Evolutionary conservation across 2,888 invertebrate species (phyloP), one percentile per base, ranked within the genome.

Genomic region (Cheilosia variabilis): DNA sequence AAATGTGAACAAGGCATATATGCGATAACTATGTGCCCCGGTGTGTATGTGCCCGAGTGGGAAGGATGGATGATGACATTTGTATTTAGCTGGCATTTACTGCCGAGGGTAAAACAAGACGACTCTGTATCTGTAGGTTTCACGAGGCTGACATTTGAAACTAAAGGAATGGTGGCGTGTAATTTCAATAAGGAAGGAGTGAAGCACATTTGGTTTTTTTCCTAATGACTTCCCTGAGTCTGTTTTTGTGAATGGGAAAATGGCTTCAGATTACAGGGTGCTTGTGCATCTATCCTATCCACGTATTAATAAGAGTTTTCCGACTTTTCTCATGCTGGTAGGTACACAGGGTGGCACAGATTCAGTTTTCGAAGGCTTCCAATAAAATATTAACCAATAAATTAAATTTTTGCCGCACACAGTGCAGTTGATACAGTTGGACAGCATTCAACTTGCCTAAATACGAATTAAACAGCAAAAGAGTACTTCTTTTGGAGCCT

Each of bases 71-170:
- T 43, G 62, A 31, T 62, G 62, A 43, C 43, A 62, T 62, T 62
- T 72, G 52, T 58, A 19, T 68, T 47, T 72, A 41, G 13, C 27
- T 27, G 60, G 60, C 31, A 60, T 60, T 60, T 72, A 52, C 41
- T 43, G 60, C 27, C 71, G 43, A 27, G 43, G 52, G 52, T 62
- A 62, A 72, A 62, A 72, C 34, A 58, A 50, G 41, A 52, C 50
- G 24, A 69, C 57, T 47, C 27, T 17, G 57, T 69, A 10, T 37
- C 13, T 37, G 31, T 43, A 27, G 43, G 43, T 41, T 52, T 52
- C 41, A 47, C 53, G 60, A 41, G 27, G 66, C 58, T 71, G 62
- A 72, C 72, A 62, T 62, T 62, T 72, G n/a, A 22, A 17, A 62
- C 60, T 17, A 60, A 41, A 72, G 60, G 41, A 52, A 53, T 53